Percentiles rank a stretch among this genome's conserved stretches.
These are phyloP conservation scores for Clytia hemisphaerica DNA, from an alignment of 30 jellyfish, hydroid and myxozoan species.

Conservation along the genomic window DNA sequence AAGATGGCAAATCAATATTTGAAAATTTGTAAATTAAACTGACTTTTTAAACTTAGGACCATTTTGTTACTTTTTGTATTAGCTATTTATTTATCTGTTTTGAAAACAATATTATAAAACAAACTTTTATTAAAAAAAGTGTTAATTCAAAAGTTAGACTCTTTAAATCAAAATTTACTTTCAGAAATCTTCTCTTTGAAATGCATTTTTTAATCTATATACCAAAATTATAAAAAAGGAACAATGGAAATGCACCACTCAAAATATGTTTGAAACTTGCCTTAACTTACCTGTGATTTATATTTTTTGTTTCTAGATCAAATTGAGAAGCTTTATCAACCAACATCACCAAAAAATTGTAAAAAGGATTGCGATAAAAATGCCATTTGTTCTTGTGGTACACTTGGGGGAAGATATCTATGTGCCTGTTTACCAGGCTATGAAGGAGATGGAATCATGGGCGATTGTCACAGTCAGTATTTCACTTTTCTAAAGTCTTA, in stretches of 20 bases:
- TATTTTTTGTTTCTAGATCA: constrained; percentile 48
- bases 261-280: neutral
- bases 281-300: neutral
- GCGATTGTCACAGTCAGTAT: constrained; percentile 68
- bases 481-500: neutral
- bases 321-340: constrained; percentile 68
- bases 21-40: no score
- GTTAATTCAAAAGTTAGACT: no score
- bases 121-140: no score
- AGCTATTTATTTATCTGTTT: no score
- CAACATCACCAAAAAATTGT: constrained; percentile 41
- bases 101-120: no score
- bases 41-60: no score
- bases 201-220: neutral
- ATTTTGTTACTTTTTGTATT: no score
- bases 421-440: constrained; percentile 91
- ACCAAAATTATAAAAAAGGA: no score
- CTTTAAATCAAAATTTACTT: no score
- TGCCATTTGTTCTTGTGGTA: constrained; percentile 93
- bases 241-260: no score
- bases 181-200: no score
- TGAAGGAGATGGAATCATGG: constrained; percentile 85
- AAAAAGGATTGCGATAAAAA: constrained; percentile 64
- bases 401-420: constrained; percentile 87
- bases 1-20: no score